Conservation (phyloP, 2,113 vertebrate genomes). For the Neolamprologus caudopunctatus region DNA sequence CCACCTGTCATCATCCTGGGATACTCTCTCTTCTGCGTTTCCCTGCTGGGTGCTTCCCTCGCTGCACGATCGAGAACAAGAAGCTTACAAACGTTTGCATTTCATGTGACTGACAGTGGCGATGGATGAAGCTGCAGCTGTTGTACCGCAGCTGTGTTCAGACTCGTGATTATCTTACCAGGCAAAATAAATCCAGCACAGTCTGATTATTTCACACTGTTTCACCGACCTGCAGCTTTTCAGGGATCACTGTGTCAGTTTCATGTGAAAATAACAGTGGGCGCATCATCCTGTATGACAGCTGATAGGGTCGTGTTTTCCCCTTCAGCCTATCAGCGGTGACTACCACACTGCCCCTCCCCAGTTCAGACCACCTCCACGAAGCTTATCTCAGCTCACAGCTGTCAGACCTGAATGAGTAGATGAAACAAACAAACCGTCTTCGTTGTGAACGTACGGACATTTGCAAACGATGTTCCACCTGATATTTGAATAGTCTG, state of each 20-base stretch:
- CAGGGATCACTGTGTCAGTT: not conserved
- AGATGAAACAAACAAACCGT: not conserved
- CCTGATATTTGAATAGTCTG: not conserved
- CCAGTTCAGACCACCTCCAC: not conserved
- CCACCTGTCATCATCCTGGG: not conserved
- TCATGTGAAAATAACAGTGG: fast-evolving
- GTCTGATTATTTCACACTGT: not conserved
- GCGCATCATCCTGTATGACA: not conserved
- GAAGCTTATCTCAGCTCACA: not conserved
- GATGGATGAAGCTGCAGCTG: fast-evolving
- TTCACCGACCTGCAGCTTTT: not conserved
- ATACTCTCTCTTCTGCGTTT: not conserved
- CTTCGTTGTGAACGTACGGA: not conserved
- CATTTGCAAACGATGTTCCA: fast-evolving
- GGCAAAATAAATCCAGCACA: not conserved
- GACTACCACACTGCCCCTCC: not conserved
- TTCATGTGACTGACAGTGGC: fast-evolving
- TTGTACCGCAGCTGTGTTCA: not conserved
- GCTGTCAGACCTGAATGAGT: not conserved
- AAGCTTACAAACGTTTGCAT: not conserved
- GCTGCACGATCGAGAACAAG: not conserved
- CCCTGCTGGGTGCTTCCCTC: not conserved
- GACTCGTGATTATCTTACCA: not conserved
- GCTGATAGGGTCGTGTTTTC: not conserved
- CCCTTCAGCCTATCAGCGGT: not conserved